Percentiles rank a stretch among this genome's conserved stretches.
These are phyloP conservation scores for Eulemur rufifrons DNA, from an alignment of 2,113 vertebrate genomes.

Conservation along the genomic window DNA sequence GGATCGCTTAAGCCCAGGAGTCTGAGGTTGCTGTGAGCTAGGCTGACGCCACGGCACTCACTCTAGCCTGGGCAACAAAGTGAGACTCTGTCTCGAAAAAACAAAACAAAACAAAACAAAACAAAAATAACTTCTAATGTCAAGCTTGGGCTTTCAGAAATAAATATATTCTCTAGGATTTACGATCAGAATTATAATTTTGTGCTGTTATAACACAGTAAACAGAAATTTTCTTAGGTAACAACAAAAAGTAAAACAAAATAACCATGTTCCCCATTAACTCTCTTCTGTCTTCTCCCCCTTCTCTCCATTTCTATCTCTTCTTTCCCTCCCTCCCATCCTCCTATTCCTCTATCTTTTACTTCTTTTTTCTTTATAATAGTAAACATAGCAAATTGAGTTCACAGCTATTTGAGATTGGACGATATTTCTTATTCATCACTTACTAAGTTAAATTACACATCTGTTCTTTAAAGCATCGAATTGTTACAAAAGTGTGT, in stretches of 20 bases:
- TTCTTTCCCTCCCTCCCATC: neutral
- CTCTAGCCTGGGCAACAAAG: too few species aligned
- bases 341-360: neutral
- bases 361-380: neutral
- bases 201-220: neutral
- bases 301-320: fast-evolving
- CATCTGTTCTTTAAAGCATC: slow-evolving; percentile 75
- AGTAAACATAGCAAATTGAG: slow-evolving; percentile 61
- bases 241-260: slow-evolving; percentile 56
- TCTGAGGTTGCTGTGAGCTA: too few species aligned
- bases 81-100: too few species aligned
- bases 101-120: too few species aligned
- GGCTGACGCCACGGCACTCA: too few species aligned
- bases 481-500: slow-evolving; percentile 67
- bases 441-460: slow-evolving; percentile 62
- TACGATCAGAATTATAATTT: neutral
- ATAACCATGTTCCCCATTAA: neutral
- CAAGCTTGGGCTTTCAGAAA: slow-evolving; percentile 8
- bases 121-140: slow-evolving; percentile 18
- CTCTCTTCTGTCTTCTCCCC: neutral
- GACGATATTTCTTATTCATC: slow-evolving; percentile 64
- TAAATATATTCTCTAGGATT: neutral
- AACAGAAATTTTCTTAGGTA: slow-evolving; percentile 51
- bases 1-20: too few species aligned
- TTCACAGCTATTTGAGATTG: slow-evolving; percentile 55